phyloP scores from a whole-genome alignment of 2,888 invertebrate species.

The Hypsopygia costalis region DNA sequence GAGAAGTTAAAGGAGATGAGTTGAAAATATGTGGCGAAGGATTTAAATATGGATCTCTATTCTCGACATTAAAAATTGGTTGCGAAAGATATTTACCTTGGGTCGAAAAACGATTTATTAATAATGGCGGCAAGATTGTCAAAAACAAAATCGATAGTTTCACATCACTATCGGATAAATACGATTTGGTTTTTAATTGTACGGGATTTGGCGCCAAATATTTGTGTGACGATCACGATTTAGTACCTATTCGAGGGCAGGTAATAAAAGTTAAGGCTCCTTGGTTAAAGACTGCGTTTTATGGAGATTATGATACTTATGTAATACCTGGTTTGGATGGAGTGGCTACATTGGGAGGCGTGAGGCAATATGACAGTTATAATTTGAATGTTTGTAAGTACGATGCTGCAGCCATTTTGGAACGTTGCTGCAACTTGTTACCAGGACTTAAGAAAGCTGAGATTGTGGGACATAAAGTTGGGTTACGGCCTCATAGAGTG shows the following conservation, averaged over 20 bases:
- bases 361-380: constrained; percentile 90
- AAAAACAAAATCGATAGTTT: constrained; percentile 81
- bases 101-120: constrained; percentile 83
- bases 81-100: constrained; percentile 88
- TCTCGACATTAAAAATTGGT: constrained; percentile 89
- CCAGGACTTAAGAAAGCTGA: constrained; percentile 83
- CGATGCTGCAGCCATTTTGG: constrained; percentile 88
- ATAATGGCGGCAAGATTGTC: constrained; percentile 82
- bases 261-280: constrained; percentile 91
- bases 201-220: constrained; percentile 90
- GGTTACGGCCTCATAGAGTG: constrained; percentile 90
- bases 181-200: constrained; percentile 91
- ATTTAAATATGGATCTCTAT: constrained; percentile 92
- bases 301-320: constrained; percentile 92
- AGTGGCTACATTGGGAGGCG: constrained; percentile 90
- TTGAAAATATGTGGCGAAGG: constrained; percentile 84
- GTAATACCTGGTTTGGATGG: constrained; percentile 89
- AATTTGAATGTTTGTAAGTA: constrained; percentile 83
- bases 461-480: constrained; percentile 84
- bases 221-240: constrained; percentile 86
- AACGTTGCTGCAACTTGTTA: constrained; percentile 87
- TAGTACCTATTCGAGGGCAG: constrained; percentile 92
- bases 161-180: constrained; percentile 78
- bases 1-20: constrained; percentile 86
- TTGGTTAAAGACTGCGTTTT: constrained; percentile 94